These are phyloP conservation scores for Nilaparvata lugens DNA, from an alignment of 1,140 invertebrate genomes.

Conservation along the genomic window DNA sequence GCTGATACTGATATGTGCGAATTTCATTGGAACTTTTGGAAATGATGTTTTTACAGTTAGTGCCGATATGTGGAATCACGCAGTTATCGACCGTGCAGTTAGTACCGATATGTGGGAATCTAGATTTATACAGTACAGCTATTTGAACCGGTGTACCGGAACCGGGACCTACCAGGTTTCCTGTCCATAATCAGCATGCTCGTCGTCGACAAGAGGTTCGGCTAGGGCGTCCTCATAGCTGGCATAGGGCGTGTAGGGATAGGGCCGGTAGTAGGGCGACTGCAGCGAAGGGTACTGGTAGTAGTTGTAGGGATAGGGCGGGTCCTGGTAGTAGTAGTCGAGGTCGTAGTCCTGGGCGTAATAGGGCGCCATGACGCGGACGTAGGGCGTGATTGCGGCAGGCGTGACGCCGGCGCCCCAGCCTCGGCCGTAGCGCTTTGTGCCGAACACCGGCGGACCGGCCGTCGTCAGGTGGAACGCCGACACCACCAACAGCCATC, in stretches of 20 bases:
- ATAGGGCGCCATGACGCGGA: not conserved
- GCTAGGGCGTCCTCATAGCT: not conserved
- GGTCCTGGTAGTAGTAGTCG: not conserved
- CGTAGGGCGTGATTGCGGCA: not conserved
- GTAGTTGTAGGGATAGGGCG: not conserved
- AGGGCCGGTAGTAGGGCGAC: not conserved
- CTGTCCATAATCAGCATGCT: not conserved
- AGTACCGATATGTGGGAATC: too few relatives aligned
- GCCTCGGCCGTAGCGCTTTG: not conserved
- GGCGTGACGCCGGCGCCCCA: not conserved
- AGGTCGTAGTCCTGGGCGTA: not conserved
- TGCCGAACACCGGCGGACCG: not conserved
- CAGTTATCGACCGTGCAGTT: too few relatives aligned
- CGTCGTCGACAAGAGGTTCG: not conserved
- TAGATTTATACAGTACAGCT: too few relatives aligned
- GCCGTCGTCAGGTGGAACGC: not conserved
- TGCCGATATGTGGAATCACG: too few relatives aligned
- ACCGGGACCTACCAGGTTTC: not conserved
- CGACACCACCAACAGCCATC: not conserved
- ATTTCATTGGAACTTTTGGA: too few relatives aligned
- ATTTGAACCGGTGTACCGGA: too few relatives aligned
- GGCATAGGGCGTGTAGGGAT: not conserved
- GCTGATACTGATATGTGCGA: too few relatives aligned
- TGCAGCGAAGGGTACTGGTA: not conserved
- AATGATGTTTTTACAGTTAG: too few relatives aligned